Evolutionary conservation across 1,140 invertebrate genomes (phyloP).

Genomic region (Bombus terrestris): DNA sequence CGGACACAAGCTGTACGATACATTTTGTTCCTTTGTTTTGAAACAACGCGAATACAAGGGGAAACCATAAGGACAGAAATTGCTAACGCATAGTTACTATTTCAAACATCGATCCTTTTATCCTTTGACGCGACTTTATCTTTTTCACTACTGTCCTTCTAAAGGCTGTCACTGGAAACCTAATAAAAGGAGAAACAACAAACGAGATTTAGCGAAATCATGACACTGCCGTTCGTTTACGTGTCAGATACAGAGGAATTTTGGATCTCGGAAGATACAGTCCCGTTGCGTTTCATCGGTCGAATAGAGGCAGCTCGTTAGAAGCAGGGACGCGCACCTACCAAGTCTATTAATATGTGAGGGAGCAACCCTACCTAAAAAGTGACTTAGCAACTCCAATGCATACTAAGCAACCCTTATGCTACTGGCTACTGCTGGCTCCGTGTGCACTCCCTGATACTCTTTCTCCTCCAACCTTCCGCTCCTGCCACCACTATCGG

Average conservation of each 20-base stretch:
- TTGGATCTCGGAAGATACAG: slow-evolving; percentile 3
- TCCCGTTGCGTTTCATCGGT: slow-evolving; percentile 45
- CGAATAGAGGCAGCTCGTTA: slow-evolving; percentile 56
- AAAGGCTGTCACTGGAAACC: neutral
- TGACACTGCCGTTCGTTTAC: neutral
- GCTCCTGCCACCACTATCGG: slow-evolving; percentile 51
- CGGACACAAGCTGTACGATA: slow-evolving; percentile 2
- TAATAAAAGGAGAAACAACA: neutral
- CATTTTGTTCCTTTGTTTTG: neutral
- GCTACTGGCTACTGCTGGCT: slow-evolving; percentile 57
- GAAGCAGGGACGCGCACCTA: slow-evolving; percentile 46
- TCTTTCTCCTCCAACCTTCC: slow-evolving; percentile 44
- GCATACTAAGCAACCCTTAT: slow-evolving; percentile 81
- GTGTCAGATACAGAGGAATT: slow-evolving; percentile 3
- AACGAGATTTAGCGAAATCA: neutral
- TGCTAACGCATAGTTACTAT: neutral
- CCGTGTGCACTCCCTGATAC: slow-evolving; percentile 39
- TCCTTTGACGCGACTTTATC: neutral
- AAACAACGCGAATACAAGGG: neutral
- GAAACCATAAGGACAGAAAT: neutral
- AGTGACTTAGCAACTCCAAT: slow-evolving; percentile 82
- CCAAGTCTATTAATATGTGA: slow-evolving; percentile 77
- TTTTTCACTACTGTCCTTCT: neutral
- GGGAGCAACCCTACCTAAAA: slow-evolving; percentile 75
- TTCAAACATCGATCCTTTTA: neutral